Conservation (phyloP, 2,888 invertebrate genomes). For the Megastigmus dorsalis region DNA sequence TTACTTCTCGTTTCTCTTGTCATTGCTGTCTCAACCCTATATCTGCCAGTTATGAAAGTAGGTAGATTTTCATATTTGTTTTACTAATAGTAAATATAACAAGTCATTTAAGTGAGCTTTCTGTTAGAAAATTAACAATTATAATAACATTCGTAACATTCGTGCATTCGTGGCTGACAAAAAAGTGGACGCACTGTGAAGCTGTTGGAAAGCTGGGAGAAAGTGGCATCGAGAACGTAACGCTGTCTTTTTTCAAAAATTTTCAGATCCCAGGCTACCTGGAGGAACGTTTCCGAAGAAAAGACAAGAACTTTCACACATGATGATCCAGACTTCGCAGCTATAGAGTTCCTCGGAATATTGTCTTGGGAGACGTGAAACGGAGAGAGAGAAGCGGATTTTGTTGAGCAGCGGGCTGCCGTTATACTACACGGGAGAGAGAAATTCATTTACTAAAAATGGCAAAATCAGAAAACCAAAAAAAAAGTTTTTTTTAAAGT, state of each 20-base stretch:
- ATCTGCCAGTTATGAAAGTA: slow-evolving; percentile 37
- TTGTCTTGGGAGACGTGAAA: slow-evolving; percentile 45
- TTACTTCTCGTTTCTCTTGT: slow-evolving; percentile 29
- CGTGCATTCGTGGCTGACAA: not conserved
- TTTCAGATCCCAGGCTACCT: slow-evolving; percentile 79
- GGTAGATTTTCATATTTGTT: slow-evolving; percentile 18
- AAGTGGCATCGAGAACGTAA: slow-evolving; percentile 50
- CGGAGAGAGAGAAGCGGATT: slow-evolving; percentile 18
- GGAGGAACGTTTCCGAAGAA: slow-evolving; percentile 77
- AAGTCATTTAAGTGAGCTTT: not conserved
- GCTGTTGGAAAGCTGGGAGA: slow-evolving; percentile 50
- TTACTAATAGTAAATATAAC: slow-evolving; percentile 7
- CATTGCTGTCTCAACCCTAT: slow-evolving; percentile 41
- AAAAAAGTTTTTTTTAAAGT: slow-evolving; percentile 24
- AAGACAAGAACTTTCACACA: slow-evolving; percentile 69
- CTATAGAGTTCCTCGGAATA: slow-evolving; percentile 41
- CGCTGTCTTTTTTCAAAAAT: slow-evolving; percentile 57
- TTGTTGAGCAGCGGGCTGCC: slow-evolving; percentile 46
- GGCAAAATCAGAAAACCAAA: not conserved
- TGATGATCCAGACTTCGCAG: slow-evolving; percentile 62
- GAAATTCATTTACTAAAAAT: slow-evolving; percentile 11
- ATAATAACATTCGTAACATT: not conserved
- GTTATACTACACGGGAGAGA: slow-evolving; percentile 20
- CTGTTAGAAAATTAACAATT: not conserved
- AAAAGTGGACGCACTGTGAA: not conserved